phyloP scores from a whole-genome alignment of 2,113 vertebrate species.

The Tetrao urogallus region DNA sequence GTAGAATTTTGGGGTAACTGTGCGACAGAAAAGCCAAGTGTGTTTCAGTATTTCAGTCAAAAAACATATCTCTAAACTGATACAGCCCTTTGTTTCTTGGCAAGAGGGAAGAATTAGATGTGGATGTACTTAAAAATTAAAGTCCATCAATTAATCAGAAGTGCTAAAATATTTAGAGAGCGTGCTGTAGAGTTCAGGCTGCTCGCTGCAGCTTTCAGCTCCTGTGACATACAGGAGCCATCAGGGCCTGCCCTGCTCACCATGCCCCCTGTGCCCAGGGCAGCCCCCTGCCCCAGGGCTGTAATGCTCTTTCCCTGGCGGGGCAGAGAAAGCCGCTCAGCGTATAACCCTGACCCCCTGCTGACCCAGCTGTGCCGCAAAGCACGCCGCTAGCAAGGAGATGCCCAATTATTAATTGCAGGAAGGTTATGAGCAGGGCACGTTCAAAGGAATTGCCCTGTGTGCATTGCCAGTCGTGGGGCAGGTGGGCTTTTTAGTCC shows the following conservation, averaged over 20 bases:
- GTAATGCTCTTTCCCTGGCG: too few relatives aligned
- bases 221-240: too few relatives aligned
- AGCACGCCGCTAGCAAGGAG: accelerated
- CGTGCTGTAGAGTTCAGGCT: accelerated
- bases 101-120: background rate
- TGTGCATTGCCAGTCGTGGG: background rate
- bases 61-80: background rate
- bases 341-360: background rate
- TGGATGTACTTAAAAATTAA: background rate
- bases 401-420: background rate
- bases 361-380: background rate
- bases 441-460: background rate
- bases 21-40: background rate
- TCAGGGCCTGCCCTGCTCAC: background rate
- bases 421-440: background rate
- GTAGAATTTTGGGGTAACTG: background rate
- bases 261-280: too few relatives aligned
- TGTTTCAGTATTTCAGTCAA: background rate
- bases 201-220: background rate
- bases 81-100: background rate
- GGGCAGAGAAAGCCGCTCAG: conserved; percentile 28
- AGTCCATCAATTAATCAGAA: conserved; percentile 50
- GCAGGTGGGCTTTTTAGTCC: background rate
- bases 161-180: conserved; percentile 2
- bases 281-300: too few relatives aligned